These are phyloP conservation scores for Scaptodrosophila lebanonensis DNA, from an alignment of 1,140 invertebrate species.

Conservation along the genomic window DNA sequence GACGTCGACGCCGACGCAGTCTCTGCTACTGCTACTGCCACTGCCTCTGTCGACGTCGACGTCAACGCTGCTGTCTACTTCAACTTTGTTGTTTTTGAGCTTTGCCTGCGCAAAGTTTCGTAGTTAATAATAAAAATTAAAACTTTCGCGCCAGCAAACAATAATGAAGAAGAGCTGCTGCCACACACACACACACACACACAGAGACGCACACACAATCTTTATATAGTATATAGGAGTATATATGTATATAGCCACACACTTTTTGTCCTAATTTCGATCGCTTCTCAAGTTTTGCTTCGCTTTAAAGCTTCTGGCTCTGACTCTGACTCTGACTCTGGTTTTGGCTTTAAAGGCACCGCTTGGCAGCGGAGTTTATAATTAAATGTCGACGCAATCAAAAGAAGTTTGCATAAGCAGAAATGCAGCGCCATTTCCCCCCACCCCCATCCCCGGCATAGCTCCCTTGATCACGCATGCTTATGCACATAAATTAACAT, in stretches of 20 bases:
- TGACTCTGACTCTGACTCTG: slow-evolving; percentile 28
- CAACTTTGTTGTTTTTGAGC: too few species aligned
- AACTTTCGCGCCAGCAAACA: slow-evolving; percentile 74
- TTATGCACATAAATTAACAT: slow-evolving; percentile 67
- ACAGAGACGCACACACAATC: background rate
- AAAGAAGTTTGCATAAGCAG: slow-evolving; percentile 27
- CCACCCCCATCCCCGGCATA: background rate
- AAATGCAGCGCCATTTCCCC: slow-evolving; percentile 20
- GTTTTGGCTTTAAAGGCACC: slow-evolving; percentile 13
- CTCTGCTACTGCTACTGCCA: background rate
- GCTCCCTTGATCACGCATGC: slow-evolving; percentile 17
- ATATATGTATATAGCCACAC: too few species aligned
- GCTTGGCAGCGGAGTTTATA: slow-evolving; percentile 7
- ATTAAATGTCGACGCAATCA: slow-evolving; percentile 15
- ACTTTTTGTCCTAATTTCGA: slow-evolving; percentile 37
- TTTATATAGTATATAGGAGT: too few species aligned
- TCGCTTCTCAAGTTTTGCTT: too few species aligned
- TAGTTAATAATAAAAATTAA: slow-evolving; percentile 76
- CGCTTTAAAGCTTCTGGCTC: too few species aligned
- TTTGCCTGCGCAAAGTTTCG: slow-evolving; percentile 53
- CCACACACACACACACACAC: slow-evolving; percentile 3
- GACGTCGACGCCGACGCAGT: background rate
- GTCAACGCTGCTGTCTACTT: too few species aligned
- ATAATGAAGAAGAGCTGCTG: slow-evolving; percentile 66
- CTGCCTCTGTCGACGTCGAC: background rate